Evolutionary conservation across 1,140 invertebrate genomes (phyloP), one percentile per base, ranked within the genome.

Genomic region (Physella acuta): DNA sequence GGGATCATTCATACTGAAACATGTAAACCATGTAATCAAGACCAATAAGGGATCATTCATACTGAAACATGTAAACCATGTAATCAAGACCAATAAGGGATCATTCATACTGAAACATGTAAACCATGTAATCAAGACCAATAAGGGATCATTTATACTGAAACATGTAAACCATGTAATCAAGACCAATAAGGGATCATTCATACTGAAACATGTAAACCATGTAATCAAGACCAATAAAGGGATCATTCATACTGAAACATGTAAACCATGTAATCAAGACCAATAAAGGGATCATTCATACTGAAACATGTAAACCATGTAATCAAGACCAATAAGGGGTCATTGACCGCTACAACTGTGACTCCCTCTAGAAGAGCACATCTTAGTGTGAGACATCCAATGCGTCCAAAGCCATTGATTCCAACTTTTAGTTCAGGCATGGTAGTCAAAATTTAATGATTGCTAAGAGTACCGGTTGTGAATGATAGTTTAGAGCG

Each of bases 281-380:
- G 44, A 49, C 44, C 11, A 49, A 49, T 14, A 49, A 4, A 5
- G 5, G 11, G 33, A 34, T 31, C 4, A 61, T 14, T 33, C 28
- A 60, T 14, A 16, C 70, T 73, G 74, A 88, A 99, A 95, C 88
- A 99, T 91, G 88, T 99, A 99, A 2, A 87, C 94, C 94, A 98
- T 95, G 87, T 98, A 97, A 74, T 96, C 92, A 51, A 95, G 85
- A 71, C 90, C 90, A 82, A 98, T 94, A 94, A 95, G 0, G 96
- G 96, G 85, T 98, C 95, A 86, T 98, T 98, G 77, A 98, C 88
- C 49, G 94, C 94, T 36, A 95, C 92, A 71, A 97, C 93, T 78
- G 89, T 85, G 67, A 89, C 89, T 76, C 92, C 91, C 26, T 75
- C 73, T 59, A 91, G 89, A 34, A 98, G 75, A 52, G 93, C 91